phyloP scores from a whole-genome alignment of 2,113 vertebrate species.

The Prinia subflava region DNA sequence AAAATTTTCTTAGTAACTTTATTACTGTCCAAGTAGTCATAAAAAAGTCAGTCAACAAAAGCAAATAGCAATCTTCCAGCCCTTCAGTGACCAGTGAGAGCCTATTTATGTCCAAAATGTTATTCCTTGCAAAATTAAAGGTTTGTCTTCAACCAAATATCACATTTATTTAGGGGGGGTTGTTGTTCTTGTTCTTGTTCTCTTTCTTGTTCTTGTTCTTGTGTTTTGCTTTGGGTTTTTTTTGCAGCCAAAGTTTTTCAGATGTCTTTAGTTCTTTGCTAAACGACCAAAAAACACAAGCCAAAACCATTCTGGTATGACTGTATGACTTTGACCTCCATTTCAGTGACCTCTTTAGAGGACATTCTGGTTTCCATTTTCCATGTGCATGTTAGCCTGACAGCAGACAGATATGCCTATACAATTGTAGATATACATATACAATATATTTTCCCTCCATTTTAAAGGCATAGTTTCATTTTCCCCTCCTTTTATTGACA shows the following conservation, averaged over 20 bases:
- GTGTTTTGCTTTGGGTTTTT: not conserved
- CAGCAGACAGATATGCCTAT: constrained; percentile 13
- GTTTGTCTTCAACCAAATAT: not conserved
- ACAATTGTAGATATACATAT: not conserved
- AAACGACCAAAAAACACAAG: not conserved
- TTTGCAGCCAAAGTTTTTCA: not conserved
- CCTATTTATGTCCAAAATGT: not conserved
- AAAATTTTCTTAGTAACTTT: not conserved
- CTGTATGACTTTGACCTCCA: not conserved
- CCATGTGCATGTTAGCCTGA: not conserved
- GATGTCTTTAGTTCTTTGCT: not conserved
- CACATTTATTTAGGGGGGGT: not conserved
- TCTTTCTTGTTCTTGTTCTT: not conserved
- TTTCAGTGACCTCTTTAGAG: not conserved
- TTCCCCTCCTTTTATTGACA: constrained; percentile 40
- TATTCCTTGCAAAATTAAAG: not conserved
- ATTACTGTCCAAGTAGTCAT: not conserved
- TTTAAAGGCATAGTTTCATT: constrained; percentile 39
- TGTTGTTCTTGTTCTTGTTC: not conserved
- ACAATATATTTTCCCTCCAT: not conserved
- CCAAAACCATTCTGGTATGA: not conserved
- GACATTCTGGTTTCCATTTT: constrained; percentile 1
- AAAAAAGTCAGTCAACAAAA: not conserved
- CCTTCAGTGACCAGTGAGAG: not conserved
- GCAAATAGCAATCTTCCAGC: not conserved